Percentiles rank a stretch among this genome's conserved stretches.
Conservation (phyloP, 2,888 invertebrate genomes). For the Siphlonurus alternatus region DNA sequence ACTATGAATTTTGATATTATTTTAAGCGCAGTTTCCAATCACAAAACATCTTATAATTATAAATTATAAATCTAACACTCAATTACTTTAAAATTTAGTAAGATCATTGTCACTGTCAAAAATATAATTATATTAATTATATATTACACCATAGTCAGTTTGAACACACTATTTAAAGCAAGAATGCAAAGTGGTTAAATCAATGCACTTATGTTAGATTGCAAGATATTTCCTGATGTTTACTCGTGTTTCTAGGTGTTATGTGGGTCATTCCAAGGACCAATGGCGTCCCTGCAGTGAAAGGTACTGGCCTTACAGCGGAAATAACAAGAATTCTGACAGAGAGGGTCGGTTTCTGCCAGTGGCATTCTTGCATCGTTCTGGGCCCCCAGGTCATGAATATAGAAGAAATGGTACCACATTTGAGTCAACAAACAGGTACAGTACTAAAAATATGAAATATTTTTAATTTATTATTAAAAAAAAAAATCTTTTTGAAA, state of each 20-base stretch:
- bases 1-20: background rate
- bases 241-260: too few relatives aligned
- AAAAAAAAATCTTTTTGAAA: too few relatives aligned
- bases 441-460: too few relatives aligned
- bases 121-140: too few relatives aligned
- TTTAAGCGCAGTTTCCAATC: background rate
- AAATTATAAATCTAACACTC: background rate
- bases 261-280: background rate
- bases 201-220: too few relatives aligned
- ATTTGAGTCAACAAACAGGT: too few relatives aligned
- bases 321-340: background rate
- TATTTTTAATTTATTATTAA: too few relatives aligned
- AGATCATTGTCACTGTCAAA: too few relatives aligned
- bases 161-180: too few relatives aligned
- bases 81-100: background rate
- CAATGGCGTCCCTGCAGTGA: conserved; percentile 2
- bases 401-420: background rate
- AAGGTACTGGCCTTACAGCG: background rate
- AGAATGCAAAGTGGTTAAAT: too few relatives aligned
- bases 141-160: too few relatives aligned
- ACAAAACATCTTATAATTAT: background rate
- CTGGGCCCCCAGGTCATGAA: background rate
- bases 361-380: background rate
- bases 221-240: too few relatives aligned
- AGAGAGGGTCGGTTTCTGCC: background rate